Base-by-base conservation (phyloP, 2,113 vertebrate genomes). In the Quiscalus mexicanus region DNA sequence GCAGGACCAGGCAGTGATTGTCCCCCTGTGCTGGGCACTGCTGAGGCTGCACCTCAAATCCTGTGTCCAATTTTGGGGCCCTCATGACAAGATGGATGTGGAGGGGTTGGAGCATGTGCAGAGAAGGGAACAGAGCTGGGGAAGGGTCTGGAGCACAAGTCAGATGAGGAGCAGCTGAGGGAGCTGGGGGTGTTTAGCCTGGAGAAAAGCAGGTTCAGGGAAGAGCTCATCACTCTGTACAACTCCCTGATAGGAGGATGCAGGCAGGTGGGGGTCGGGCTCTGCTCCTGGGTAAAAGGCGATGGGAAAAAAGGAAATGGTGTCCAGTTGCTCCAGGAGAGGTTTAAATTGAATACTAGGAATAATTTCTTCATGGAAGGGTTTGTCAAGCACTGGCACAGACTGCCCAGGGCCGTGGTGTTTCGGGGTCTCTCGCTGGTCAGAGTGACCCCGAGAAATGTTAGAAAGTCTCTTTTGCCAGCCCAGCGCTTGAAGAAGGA, bases 251-350 rank as follows among this genome's bases (percentile, higher is more conserved):
- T 10, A 35, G 35, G 18, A 83, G 63, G 41, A 10, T 16, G 15
- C 15, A 56, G 63, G 27, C 31, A 14, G 22, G 18, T 42, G 12
- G 5, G 10, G 18, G 2, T 37, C 1, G 0, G 33, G n/a, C 23
- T 71, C 28, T 71, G 53, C 17, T 65, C 25, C 30, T 4, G 9
- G 12, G 16, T 30, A 16, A 59, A 10, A 42, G 6, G 18, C 22
- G n/a, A 18, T 12, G 49, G 37, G 16, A 79, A 22, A 13, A 41
- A 55, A 12, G n/a, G 12, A 60, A 52, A 53, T 6, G 5, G n/a
- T 1, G 0, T 53, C 24, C 23, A 22, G 14, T 35, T 59, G n/a
- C 5, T 2, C 24, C 67, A 60, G 52, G 17, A 58, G 21, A 79
- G 13, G 45, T 59, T 67, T 85, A 41, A 18, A 10, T 11, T 73